A percentile compares a stretch with the other conserved stretches of the same genome.
phyloP scores from a whole-genome alignment of 2,888 invertebrate genomes.

The Trilocha varians region DNA sequence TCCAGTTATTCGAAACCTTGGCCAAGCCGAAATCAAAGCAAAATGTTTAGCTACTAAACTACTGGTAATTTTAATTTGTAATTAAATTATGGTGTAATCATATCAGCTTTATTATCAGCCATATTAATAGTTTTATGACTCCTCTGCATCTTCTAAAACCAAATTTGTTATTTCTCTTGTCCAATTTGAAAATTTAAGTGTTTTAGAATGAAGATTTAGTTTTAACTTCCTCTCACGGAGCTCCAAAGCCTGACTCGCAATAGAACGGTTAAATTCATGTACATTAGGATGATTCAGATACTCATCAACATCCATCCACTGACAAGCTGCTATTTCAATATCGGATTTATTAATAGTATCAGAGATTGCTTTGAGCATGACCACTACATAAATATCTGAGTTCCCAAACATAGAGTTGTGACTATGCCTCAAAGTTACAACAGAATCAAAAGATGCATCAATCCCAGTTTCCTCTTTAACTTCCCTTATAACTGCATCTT shows the following conservation, averaged over 20 bases:
- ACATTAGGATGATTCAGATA: conserved; percentile 81
- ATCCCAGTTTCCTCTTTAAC: conserved; percentile 93
- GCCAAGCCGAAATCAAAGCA: no score
- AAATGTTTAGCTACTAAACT: no score
- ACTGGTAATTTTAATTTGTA: not conserved
- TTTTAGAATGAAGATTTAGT: conserved; percentile 70
- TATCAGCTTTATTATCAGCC: no score
- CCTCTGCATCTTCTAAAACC: conserved; percentile 36
- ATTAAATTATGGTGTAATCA: no score
- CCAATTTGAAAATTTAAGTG: conserved; percentile 33
- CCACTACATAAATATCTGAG: conserved; percentile 90
- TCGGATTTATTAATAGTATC: conserved; percentile 78
- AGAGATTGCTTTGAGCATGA: conserved; percentile 78
- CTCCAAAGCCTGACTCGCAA: conserved; percentile 78
- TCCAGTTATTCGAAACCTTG: no score
- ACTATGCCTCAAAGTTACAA: conserved; percentile 85
- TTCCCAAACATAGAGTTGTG: conserved; percentile 84
- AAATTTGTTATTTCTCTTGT: conserved; percentile 48
- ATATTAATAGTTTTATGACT: not conserved
- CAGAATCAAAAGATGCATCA: conserved; percentile 79
- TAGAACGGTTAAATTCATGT: conserved; percentile 79
- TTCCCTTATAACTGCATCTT: conserved; percentile 87
- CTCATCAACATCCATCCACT: conserved; percentile 88
- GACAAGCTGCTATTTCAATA: conserved; percentile 82
- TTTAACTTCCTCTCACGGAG: conserved; percentile 75